Conservation (phyloP, 2,888 invertebrate species). For the Ferdinandea cuprea region DNA sequence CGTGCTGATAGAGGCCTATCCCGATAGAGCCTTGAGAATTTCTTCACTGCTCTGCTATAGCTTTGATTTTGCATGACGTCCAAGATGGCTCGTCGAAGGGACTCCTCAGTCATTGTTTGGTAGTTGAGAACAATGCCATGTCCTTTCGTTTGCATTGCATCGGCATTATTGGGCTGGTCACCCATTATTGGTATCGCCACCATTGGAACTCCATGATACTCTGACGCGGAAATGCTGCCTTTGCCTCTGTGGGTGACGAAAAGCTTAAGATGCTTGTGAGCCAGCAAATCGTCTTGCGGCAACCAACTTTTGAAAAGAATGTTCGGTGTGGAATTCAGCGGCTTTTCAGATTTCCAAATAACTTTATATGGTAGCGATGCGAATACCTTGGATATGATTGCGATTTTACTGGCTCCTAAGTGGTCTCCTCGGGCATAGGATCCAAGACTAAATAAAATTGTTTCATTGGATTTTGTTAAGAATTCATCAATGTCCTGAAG, state of each 20-base stretch:
- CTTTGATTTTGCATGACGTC: conserved; percentile 76
- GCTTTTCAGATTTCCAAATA: conserved; percentile 87
- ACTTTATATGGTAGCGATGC: conserved; percentile 85
- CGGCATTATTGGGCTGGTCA: conserved; percentile 90
- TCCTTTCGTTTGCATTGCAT: conserved; percentile 87
- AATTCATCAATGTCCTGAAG: conserved; percentile 77
- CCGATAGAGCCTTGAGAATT: conserved; percentile 82
- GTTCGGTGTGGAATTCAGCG: conserved; percentile 78
- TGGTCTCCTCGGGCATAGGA: conserved; percentile 77
- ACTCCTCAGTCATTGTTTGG: conserved; percentile 64
- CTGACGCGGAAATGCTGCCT: conserved; percentile 89
- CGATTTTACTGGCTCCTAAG: conserved; percentile 83
- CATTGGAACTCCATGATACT: conserved; percentile 90
- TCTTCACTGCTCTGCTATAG: conserved; percentile 79
- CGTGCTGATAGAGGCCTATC: conserved; percentile 84
- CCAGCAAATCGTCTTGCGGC: conserved; percentile 89
- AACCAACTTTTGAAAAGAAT: conserved; percentile 81
- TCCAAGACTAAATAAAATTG: conserved; percentile 81
- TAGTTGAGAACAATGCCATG: conserved; percentile 56
- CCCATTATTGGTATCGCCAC: conserved; percentile 90
- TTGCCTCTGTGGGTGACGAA: conserved; percentile 84
- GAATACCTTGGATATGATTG: conserved; percentile 85
- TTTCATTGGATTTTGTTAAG: conserved; percentile 80
- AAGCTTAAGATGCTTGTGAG: conserved; percentile 87
- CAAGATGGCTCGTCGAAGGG: conserved; percentile 61